Evolutionary conservation across 2,797 vertebrate species (phyloP), one percentile per base, ranked within the genome.

Genomic region (Anguilla pacifica): DNA sequence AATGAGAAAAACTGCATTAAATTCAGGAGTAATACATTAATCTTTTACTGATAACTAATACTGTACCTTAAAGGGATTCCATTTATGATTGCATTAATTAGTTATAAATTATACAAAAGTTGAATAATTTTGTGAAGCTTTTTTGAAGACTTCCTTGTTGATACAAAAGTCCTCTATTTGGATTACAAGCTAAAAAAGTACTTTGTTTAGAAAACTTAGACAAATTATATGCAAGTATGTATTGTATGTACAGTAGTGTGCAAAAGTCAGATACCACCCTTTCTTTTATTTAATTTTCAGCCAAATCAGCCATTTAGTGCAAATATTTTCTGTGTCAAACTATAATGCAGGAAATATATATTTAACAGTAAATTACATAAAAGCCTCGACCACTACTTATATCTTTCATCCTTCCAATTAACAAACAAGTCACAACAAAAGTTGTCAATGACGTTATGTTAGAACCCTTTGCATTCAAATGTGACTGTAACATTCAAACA

Each of bases 1-100:
- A 15, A 84, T 55, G 83, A 61, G 35, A 31, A 85, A 31, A 85
- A 64, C 17, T 59, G 84, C n/a, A 59, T 85, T 61, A 61, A 39
- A 31, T 57, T 39, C n/a, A 85, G 84, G 35, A 85, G 84, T 35
- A 85, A 61, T 85, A 43, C 53, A 85, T 85, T 25, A 64, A 85
- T 61, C 84, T 85, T 85, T 55, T 55, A 84, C 83, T 84, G n/a
- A 55, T 84, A 59, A 84, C 83, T 49, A 84, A 84, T 84, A 84
- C 77, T 81, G 77, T 81, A 49, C 83, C 83, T 84, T 84, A 57
- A 35, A 85, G 84, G 31, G 57, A 35, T 61, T 59, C 55, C 19
- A 61, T 85, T 85, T 61, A 59, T 85, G 35, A 85, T 19, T 15
- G 17, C 22, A 53, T 85, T 35, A 85, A 61, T 85, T 43, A 85